Conservation (phyloP, 2,113 vertebrate genomes). For the Ochotona princeps region DNA sequence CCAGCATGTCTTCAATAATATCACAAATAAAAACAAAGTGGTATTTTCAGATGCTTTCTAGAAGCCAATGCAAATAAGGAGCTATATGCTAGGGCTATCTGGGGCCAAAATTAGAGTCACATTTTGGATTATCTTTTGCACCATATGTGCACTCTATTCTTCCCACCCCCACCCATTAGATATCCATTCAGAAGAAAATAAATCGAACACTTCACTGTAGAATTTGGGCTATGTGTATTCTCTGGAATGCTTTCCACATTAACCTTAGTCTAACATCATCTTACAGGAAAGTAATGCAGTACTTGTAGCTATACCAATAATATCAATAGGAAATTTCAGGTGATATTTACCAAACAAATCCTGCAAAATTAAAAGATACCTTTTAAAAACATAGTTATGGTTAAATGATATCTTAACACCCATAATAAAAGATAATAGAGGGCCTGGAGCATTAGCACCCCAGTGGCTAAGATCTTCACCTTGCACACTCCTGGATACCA, state of each 20-base stretch:
- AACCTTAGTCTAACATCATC: neutral
- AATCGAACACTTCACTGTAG: neutral
- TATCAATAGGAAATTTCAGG: neutral
- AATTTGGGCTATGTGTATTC: neutral
- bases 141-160: neutral
- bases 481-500: too few species aligned
- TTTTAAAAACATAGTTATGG: too few species aligned
- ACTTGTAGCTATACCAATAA: neutral
- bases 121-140: neutral
- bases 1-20: neutral
- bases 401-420: too few species aligned
- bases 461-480: too few species aligned
- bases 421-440: too few species aligned
- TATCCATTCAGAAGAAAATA: neutral
- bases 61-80: neutral
- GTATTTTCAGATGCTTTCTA: slow-evolving; percentile 1
- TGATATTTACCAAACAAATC: neutral
- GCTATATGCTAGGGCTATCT: neutral
- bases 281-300: neutral
- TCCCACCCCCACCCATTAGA: too few species aligned
- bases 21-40: slow-evolving; percentile 25
- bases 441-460: too few species aligned
- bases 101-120: neutral
- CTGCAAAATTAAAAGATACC: too few species aligned
- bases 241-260: neutral